Conservation (phyloP, 2,797 vertebrate genomes). For the Microctenopoma lineatum region DNA sequence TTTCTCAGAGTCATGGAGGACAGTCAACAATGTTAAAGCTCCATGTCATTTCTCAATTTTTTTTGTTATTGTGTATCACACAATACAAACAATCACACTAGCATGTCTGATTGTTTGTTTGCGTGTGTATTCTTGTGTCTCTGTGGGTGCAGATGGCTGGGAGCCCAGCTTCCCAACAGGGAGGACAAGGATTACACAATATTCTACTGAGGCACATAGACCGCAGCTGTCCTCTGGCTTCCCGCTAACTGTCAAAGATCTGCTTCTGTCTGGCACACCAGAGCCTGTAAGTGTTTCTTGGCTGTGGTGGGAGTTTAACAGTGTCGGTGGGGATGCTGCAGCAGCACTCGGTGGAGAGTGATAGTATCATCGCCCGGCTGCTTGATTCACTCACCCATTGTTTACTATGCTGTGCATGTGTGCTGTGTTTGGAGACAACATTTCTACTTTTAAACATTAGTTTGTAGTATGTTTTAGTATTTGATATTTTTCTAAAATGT, state of each 20-base stretch:
- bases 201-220: conserved; percentile 55
- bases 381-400: conserved; percentile 14
- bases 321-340: conserved; percentile 8
- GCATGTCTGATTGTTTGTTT: conserved; percentile 19
- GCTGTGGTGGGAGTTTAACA: conserved; percentile 5
- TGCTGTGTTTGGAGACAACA: conserved; percentile 25
- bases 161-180: conserved; percentile 54
- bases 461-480: not conserved
- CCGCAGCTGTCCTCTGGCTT: conserved; percentile 67
- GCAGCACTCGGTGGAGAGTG: not conserved
- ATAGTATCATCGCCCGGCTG: not conserved
- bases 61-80: conserved; percentile 2
- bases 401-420: conserved; percentile 22
- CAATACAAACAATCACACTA: conserved; percentile 2
- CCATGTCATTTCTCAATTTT: conserved; percentile 5
- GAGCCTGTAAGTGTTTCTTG: conserved; percentile 85
- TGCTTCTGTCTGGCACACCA: conserved; percentile 87
- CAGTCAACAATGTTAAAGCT: not conserved
- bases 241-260: conserved; percentile 91
- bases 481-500: not conserved
- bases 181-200: conserved; percentile 49
- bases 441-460: conserved; percentile 14
- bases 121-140: conserved; percentile 37
- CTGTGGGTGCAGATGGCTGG: conserved; percentile 79
- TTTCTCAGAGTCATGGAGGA: conserved; percentile 1